phyloP scores from a whole-genome alignment of 2,888 invertebrate genomes.

The Mimumesa dahlbomi region DNA sequence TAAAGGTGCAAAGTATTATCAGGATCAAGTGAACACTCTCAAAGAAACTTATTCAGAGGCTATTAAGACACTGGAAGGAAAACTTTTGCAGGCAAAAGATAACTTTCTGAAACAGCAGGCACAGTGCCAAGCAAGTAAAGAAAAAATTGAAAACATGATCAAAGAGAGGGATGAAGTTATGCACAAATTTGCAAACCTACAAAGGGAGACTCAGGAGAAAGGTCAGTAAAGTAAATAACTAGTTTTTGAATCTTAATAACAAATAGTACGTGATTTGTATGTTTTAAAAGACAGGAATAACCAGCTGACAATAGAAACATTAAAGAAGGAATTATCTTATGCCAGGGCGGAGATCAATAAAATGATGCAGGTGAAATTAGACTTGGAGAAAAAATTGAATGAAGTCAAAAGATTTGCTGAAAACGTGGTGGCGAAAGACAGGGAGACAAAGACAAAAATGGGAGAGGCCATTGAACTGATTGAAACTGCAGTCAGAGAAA shows the following conservation, averaged over 20 bases:
- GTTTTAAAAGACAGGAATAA: conserved; percentile 58
- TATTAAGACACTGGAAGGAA: conserved; percentile 82
- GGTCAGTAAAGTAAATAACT: conserved; percentile 54
- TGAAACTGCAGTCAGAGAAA: conserved; percentile 83
- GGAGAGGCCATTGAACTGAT: conserved; percentile 83
- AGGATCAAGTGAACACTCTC: conserved; percentile 72
- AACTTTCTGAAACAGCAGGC: conserved; percentile 77
- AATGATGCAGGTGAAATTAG: conserved; percentile 58
- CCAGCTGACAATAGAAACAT: conserved; percentile 57
- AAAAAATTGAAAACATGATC: conserved; percentile 80
- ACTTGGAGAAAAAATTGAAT: conserved; percentile 80
- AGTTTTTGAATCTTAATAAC: conserved; percentile 3
- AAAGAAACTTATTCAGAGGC: conserved; percentile 82
- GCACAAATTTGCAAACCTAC: conserved; percentile 55
- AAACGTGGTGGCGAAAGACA: conserved; percentile 80
- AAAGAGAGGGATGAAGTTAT: conserved; percentile 81
- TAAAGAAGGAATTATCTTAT: conserved; percentile 66
- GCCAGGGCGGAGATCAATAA: conserved; percentile 72
- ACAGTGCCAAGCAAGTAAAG: conserved; percentile 78
- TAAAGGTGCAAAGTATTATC: conserved; percentile 63
- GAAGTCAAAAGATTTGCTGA: conserved; percentile 78
- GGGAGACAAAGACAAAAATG: conserved; percentile 82
- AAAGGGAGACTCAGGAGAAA: conserved; percentile 61
- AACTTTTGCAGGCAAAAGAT: conserved; percentile 82
- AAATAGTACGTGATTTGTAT: conserved; percentile 33